Evolutionary conservation across 1,140 invertebrate species (phyloP).

Genomic region (Cyphomyrmex costatus): DNA sequence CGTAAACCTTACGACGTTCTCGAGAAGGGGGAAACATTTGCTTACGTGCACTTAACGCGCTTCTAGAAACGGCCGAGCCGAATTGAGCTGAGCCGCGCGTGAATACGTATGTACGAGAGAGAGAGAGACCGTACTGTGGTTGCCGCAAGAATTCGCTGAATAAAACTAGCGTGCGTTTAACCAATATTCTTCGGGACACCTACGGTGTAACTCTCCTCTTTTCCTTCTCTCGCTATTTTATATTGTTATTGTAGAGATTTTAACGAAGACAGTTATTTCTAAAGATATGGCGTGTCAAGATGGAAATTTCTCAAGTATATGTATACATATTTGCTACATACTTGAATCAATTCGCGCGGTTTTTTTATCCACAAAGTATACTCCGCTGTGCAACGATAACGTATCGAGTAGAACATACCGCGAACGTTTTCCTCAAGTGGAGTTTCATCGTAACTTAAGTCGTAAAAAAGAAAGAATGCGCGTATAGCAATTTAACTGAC

Average conservation of each 20-base stretch:
- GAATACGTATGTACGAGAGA: slow-evolving; percentile 27
- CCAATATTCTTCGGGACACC: slow-evolving; percentile 37
- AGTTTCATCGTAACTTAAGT: slow-evolving; percentile 17
- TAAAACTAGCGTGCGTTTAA: slow-evolving; percentile 46
- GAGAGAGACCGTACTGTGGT: slow-evolving; percentile 8
- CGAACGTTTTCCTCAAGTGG: not conserved
- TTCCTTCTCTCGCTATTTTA: not conserved
- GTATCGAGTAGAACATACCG: not conserved
- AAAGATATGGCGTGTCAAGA: not conserved
- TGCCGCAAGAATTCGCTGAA: slow-evolving; percentile 44
- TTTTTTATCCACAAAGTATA: not conserved
- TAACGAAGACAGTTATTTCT: slow-evolving; percentile 20
- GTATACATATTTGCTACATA: not conserved
- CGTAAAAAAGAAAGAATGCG: not conserved
- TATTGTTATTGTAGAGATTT: not conserved
- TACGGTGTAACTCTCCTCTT: not conserved
- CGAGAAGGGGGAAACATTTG: slow-evolving; percentile 60
- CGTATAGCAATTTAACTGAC: slow-evolving; percentile 29
- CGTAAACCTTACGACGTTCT: slow-evolving; percentile 70
- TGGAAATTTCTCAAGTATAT: not conserved
- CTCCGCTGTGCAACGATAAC: not conserved
- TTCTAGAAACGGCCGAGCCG: slow-evolving; percentile 59
- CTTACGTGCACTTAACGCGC: slow-evolving; percentile 74
- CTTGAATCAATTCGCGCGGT: not conserved
- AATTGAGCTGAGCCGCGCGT: slow-evolving; percentile 12